phyloP scores from a whole-genome alignment of 2,888 invertebrate genomes.

The Rotaria socialis region DNA sequence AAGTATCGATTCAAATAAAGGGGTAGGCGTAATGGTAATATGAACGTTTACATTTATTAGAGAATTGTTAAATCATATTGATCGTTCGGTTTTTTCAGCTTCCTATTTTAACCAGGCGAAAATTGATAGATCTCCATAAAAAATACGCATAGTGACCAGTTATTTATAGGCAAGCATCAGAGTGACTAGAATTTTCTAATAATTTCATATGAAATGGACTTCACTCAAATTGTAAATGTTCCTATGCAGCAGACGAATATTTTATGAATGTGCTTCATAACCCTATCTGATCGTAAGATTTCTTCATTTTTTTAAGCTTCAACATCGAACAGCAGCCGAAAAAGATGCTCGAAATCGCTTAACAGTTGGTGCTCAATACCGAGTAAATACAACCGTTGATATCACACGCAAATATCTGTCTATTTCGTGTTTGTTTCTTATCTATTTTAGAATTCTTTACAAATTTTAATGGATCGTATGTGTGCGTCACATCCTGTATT shows the following conservation, averaged over 20 bases:
- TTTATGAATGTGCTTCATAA: too few species aligned
- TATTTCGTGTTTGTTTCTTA: not conserved
- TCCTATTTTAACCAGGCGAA: too few species aligned
- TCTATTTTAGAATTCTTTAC: constrained; percentile 53
- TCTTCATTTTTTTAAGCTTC: not conserved
- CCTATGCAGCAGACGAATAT: too few species aligned
- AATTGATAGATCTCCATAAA: too few species aligned
- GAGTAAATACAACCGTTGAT: constrained; percentile 50
- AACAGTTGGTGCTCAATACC: constrained; percentile 57
- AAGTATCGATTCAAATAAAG: constrained; percentile 28
- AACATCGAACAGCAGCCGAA: constrained; percentile 38
- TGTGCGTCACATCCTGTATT: constrained; percentile 54
- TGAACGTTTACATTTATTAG: too few species aligned
- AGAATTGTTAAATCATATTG: too few species aligned
- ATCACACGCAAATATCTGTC: not conserved
- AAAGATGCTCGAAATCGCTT: constrained; percentile 51
- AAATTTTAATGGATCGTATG: constrained; percentile 56
- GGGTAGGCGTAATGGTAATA: not conserved
- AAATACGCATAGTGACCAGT: too few species aligned
- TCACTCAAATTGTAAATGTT: too few species aligned
- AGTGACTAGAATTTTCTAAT: too few species aligned
- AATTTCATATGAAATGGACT: too few species aligned
- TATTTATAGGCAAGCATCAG: too few species aligned
- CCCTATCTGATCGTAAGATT: not conserved
- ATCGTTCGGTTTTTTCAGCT: too few species aligned